Evolutionary conservation across 2,888 invertebrate species (phyloP).

Genomic region (Griposia aprilina): DNA sequence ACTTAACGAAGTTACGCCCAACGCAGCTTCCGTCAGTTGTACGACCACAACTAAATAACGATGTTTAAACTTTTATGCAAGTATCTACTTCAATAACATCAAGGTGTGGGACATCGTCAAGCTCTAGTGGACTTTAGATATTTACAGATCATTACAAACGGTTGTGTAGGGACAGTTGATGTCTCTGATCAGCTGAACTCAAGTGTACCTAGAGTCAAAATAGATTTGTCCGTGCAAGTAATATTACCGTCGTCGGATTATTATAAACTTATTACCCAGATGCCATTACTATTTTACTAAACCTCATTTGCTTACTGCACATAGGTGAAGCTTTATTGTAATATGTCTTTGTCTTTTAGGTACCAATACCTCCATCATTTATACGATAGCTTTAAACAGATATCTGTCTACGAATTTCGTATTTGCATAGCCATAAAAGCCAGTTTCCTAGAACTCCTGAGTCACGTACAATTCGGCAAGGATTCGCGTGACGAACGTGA

Average conservation of each 20-base stretch:
- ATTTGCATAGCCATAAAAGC: conserved; percentile 23
- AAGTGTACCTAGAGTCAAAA: background rate
- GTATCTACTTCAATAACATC: background rate
- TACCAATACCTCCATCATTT: background rate
- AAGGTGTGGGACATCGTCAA: no score
- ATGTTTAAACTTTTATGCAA: background rate
- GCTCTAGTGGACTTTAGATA: background rate
- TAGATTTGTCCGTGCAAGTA: background rate
- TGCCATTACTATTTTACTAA: background rate
- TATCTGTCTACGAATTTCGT: conserved; percentile 26
- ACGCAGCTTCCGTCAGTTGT: background rate
- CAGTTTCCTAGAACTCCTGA: conserved; percentile 22
- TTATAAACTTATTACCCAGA: background rate
- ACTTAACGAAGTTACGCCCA: background rate
- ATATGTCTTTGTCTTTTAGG: background rate
- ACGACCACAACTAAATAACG: no score
- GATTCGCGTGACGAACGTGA: conserved; percentile 73
- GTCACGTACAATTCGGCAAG: conserved; percentile 55
- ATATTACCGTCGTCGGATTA: background rate
- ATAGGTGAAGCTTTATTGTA: background rate
- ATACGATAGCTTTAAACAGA: conserved; percentile 11
- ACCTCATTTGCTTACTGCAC: background rate
- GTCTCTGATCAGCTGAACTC: background rate
- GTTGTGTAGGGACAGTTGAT: background rate
- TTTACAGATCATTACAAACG: background rate